A percentile compares a stretch with the other conserved stretches of the same genome.
These are phyloP conservation scores for Apaloderma vittatum DNA, from an alignment of 2,113 vertebrate species.

Conservation along the genomic window DNA sequence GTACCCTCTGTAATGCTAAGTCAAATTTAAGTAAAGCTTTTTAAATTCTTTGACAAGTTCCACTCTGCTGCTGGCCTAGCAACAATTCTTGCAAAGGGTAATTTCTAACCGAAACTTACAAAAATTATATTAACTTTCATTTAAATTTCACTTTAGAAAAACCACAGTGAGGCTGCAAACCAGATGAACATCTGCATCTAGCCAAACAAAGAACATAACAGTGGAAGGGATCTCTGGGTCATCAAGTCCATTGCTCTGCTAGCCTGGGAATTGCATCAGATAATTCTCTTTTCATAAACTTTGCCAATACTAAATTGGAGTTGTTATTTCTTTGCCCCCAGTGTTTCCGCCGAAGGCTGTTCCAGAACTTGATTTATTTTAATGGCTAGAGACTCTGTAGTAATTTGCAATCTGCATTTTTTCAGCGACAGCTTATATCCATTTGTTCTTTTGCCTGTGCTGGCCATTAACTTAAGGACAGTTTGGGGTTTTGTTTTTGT, in stretches of 20 bases:
- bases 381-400: conserved; percentile 26
- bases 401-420: conserved; percentile 61
- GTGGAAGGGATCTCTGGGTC: conserved; percentile 66
- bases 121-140: conserved; percentile 58
- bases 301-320: conserved; percentile 64
- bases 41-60: conserved; percentile 14
- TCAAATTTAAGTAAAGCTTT: neutral
- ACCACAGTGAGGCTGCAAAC: conserved; percentile 50
- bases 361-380: conserved; percentile 67
- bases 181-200: conserved; percentile 57
- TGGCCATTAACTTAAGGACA: neutral
- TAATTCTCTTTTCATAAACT: conserved; percentile 63
- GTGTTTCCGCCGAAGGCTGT: conserved; percentile 47
- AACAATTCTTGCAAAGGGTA: neutral
- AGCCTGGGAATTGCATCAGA: conserved; percentile 63
- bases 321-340: conserved; percentile 69
- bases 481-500: neutral
- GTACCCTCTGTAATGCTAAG: neutral
- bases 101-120: conserved; percentile 50
- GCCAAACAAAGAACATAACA: conserved; percentile 45
- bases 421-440: conserved; percentile 46
- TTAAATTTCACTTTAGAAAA: conserved; percentile 65
- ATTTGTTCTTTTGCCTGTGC: conserved; percentile 18
- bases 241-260: conserved; percentile 66
- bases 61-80: neutral